Base-by-base conservation (phyloP, 2,113 vertebrate species). In the Scytalopus superciliaris region DNA sequence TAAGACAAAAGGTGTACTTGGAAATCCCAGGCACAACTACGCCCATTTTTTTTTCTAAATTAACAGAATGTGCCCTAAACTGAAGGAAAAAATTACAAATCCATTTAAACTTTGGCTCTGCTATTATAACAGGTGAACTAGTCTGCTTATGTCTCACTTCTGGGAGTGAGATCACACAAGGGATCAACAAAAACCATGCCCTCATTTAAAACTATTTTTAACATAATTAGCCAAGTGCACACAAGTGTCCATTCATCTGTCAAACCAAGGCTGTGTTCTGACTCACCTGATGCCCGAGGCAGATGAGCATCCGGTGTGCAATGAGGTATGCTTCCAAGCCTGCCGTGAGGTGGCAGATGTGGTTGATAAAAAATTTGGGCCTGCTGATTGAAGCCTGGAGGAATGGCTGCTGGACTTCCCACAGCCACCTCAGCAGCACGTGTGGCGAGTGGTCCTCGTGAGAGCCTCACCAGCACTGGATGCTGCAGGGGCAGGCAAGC, bases 221-320 rank as follows among this genome's bases (percentile, higher is more conserved):
- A 55, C 5, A 0, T 79, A 75, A 84, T 89, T 89, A 82, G 42
- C 7, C 0, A 75, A 59, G 64, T 35, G 45, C 2, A 0, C 30
- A 21, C 15, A 5, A 39, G 45, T 17, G 33, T 57, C 82, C 23
- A 2, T 57, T 72, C 33, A 75, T 33, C 73, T 55, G 66, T 60
- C 69, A 72, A 67, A 55, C 53, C 6, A 6, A 50, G 42, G 64
- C 72, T 1, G 0, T 5, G 7, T 16, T 73, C 52, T 92, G 90
- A 87, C 70, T 94, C 93, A 96, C 72, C 85, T 60, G 74, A 30
- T 90, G 92, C 92, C 94, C 0, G 3, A 83, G 93, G 91, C 84
- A 33, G 1, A 3, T 18, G 57, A 2, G 10, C 64, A 67, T 64
- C 50, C 8, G 0, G 56, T 45, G 25, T n/a, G 39, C 63, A 40